These are phyloP conservation scores for Bergia puertoricense DNA, from an alignment of 92 coral and sea anemone species.

Conservation along the genomic window DNA sequence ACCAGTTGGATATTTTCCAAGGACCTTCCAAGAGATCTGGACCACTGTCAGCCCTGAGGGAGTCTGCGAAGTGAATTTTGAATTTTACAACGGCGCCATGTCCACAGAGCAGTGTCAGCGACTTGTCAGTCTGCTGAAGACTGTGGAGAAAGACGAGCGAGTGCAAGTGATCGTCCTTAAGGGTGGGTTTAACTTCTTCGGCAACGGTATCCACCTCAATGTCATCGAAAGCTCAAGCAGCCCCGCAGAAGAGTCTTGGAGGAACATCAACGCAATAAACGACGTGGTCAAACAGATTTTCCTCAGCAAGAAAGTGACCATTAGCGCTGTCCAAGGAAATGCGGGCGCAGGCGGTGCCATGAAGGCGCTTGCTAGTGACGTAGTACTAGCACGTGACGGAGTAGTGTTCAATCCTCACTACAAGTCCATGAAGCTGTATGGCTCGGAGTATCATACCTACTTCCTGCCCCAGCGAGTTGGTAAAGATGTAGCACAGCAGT, in stretches of 20 bases:
- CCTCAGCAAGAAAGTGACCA: constrained; percentile 67
- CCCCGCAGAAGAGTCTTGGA: constrained; percentile 69
- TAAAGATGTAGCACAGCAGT: constrained; percentile 43
- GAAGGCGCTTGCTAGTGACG: constrained; percentile 84
- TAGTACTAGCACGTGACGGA: constrained; percentile 74
- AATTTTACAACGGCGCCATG: constrained; percentile 85
- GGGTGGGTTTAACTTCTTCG: constrained; percentile 76
- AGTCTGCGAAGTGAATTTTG: constrained; percentile 71
- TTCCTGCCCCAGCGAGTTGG: constrained; percentile 71
- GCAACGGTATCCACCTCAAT: constrained; percentile 85
- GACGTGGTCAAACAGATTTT: constrained; percentile 69
- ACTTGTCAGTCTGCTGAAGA: constrained; percentile 41
- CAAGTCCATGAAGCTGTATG: constrained; percentile 69
- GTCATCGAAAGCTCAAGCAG: constrained; percentile 59
- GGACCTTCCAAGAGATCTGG: constrained; percentile 75
- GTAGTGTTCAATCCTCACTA: constrained; percentile 80
- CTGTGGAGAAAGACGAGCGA: constrained; percentile 57
- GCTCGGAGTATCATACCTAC: constrained; percentile 81
- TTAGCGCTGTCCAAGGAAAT: constrained; percentile 74
- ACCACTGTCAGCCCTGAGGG: constrained; percentile 70
- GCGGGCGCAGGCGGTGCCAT: constrained; percentile 87
- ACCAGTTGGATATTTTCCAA: constrained; percentile 45
- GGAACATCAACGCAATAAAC: constrained; percentile 77
- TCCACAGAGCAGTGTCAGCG: constrained; percentile 73
- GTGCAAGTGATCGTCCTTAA: constrained; percentile 69